Base-by-base conservation (phyloP, 2,797 vertebrate species). In the Tokudaia muenninki region DNA sequence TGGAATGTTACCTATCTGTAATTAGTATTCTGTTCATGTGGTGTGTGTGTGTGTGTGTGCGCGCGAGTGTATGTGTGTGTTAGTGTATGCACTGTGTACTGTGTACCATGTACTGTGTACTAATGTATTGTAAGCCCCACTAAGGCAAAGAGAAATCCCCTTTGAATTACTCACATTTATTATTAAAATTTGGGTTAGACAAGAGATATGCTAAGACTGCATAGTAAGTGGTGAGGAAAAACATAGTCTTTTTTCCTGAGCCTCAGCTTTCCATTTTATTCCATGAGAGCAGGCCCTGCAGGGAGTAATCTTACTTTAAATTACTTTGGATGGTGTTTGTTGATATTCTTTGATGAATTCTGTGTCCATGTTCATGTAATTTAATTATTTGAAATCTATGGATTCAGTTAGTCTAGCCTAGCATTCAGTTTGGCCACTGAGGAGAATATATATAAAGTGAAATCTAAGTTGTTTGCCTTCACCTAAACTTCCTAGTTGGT, bases 121-220 rank as follows among this genome's bases (percentile, higher is more conserved):
- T 34, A 37, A 24, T 59, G 41, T 80, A 63, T 75, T 81, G 24
- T 81, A 79, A 84, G 11, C 55, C 87, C 19, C 59, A 50, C 84
- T 57, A 95, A 90, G 34, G 41, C 34, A 87, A 44, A 93, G n/a
- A 59, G 55, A 52, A 31, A 7, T 41, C 31, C 59, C 52, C 10
- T 96, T 94, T 96, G 55, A 22, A 75, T 96, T 82, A 87, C 10
- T 93, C 57, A 83, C 7, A 24, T 31, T 44, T 41, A 55, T 96
- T 70, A 59, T 31, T 89, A 87, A 74, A 79, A 61, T 84, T 41
- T 94, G 47, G 52, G 41, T 91, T 91, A 86, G 44, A 94, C 16
- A 94, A 6, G 11, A 24, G 63, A 37, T 37, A 72, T 80, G 31
- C 59, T 78, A 91, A 95, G n/a, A 52, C 83, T 47, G 91, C 50